Percentiles rank a stretch among this genome's conserved stretches.
Conservation (phyloP, 1,140 invertebrate genomes). For the Drosophila kanapiae region DNA sequence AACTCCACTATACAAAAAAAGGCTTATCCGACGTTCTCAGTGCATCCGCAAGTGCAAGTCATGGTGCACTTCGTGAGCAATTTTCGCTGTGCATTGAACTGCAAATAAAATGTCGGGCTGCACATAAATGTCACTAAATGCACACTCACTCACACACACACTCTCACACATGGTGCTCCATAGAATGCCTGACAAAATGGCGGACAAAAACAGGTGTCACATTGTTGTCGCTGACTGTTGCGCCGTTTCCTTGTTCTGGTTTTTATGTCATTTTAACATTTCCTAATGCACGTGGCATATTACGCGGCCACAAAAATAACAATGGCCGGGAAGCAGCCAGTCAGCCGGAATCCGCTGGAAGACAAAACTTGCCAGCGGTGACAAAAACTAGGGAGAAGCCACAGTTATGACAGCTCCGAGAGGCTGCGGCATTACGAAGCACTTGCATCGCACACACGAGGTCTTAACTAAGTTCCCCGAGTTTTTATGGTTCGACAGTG, state of each 20-base stretch:
- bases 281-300: constrained; percentile 77
- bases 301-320: constrained; percentile 60
- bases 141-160: constrained; percentile 51
- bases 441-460: constrained; percentile 50
- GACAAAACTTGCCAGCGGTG: constrained; percentile 51
- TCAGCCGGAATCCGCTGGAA: constrained; percentile 21
- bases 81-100: constrained; percentile 78
- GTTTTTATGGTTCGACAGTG: constrained; percentile 40
- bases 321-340: constrained; percentile 20
- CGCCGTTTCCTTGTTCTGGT: constrained; percentile 49
- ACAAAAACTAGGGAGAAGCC: constrained; percentile 38
- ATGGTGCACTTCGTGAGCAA: constrained; percentile 75
- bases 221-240: constrained; percentile 76
- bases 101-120: constrained; percentile 75
- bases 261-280: constrained; percentile 80
- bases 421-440: constrained; percentile 52
- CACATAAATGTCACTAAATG: constrained; percentile 80
- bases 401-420: constrained; percentile 52
- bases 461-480: constrained; percentile 55
- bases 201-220: constrained; percentile 76
- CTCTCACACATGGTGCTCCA: constrained; percentile 1
- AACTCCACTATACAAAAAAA: too few relatives aligned
- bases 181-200: constrained; percentile 47
- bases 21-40: neutral
- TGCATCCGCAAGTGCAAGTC: constrained; percentile 66